Evolutionary conservation across 2,113 vertebrate species (phyloP).

Genomic region (Xiphophorus hellerii): DNA sequence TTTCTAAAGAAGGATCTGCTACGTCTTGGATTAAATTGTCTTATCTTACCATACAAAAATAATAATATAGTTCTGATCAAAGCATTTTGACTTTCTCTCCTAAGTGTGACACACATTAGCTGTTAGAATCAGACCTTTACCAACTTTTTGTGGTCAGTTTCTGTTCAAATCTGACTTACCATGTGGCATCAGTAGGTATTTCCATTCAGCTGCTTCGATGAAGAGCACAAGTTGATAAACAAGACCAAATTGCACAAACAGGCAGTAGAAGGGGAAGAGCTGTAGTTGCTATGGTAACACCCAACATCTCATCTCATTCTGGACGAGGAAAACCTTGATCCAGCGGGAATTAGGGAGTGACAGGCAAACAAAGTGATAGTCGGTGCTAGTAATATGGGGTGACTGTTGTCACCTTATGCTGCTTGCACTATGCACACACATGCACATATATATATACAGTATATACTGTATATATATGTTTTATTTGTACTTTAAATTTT

Average conservation of each 20-base stretch:
- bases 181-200: constrained; percentile 42
- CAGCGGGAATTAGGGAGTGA: constrained; percentile 36
- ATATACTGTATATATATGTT: neutral
- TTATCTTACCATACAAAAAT: no score
- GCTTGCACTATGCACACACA: neutral
- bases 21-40: no score
- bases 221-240: constrained; percentile 66
- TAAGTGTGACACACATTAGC: neutral
- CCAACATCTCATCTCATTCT: constrained; percentile 35
- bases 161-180: constrained; percentile 27
- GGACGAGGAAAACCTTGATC: constrained; percentile 45
- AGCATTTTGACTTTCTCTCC: neutral
- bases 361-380: constrained; percentile 38
- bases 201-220: constrained; percentile 54
- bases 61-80: no score
- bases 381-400: constrained; percentile 23
- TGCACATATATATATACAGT: no score
- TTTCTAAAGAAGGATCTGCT: no score
- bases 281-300: constrained; percentile 73
- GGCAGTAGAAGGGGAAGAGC: constrained; percentile 51
- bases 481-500: no score
- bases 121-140: neutral
- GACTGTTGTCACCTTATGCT: constrained; percentile 35
- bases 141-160: constrained; percentile 41
- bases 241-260: constrained; percentile 69